These are phyloP conservation scores for Orthonyx spaldingii DNA, from an alignment of 2,113 vertebrate genomes.

Conservation along the genomic window DNA sequence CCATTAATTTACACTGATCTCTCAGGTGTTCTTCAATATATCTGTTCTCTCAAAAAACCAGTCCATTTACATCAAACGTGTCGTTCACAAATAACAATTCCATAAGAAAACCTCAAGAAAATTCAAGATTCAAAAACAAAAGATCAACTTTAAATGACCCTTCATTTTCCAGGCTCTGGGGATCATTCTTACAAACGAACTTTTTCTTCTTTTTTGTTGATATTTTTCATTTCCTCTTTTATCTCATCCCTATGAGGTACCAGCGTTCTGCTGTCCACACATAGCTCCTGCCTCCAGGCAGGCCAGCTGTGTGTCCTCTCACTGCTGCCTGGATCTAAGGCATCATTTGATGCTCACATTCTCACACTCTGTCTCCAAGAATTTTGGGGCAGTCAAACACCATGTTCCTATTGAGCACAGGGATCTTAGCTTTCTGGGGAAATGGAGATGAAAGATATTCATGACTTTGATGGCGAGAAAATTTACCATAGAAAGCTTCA, in stretches of 20 bases:
- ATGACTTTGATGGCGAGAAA: background rate
- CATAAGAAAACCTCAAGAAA: background rate
- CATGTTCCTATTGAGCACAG: background rate
- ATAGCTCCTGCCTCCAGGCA: background rate
- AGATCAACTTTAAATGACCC: background rate
- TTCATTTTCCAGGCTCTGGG: background rate
- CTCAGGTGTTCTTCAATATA: background rate
- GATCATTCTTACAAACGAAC: background rate
- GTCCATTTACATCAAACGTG: background rate
- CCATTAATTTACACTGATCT: background rate
- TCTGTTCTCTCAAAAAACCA: background rate
- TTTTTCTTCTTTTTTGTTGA: background rate
- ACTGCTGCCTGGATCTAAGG: background rate
- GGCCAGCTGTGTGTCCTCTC: background rate
- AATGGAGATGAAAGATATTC: background rate
- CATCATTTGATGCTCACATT: background rate
- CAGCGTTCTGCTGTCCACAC: background rate
- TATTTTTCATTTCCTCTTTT: background rate
- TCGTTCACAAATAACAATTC: background rate
- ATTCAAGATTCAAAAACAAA: background rate
- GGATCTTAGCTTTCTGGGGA: background rate
- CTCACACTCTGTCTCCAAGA: background rate
- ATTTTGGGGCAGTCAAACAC: background rate
- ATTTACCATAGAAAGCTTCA: background rate
- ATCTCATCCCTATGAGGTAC: background rate